Conservation (phyloP, 2,113 vertebrate species). For the Pelmatolapia mariae region DNA sequence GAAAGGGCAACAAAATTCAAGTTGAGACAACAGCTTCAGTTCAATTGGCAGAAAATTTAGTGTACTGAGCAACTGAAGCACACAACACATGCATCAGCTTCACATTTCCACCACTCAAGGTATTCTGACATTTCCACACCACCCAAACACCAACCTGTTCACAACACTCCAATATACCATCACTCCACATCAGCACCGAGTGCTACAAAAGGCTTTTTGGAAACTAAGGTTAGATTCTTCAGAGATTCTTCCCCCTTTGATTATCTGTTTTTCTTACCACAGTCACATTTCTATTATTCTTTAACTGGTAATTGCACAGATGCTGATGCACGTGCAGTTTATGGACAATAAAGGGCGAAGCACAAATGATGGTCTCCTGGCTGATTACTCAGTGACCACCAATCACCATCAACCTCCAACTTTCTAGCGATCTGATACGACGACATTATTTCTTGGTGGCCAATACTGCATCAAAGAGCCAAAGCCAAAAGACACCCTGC, state of each 20-base stretch:
- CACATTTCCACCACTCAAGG: background rate
- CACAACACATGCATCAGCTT: background rate
- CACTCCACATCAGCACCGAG: background rate
- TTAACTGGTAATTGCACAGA: background rate
- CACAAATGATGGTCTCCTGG: background rate
- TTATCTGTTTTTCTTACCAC: background rate
- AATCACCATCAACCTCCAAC: background rate
- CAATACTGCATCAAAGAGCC: background rate
- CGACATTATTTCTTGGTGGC: background rate
- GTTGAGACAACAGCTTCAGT: background rate
- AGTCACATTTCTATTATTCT: background rate
- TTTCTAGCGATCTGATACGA: background rate
- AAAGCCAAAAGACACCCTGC: background rate
- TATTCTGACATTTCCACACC: background rate
- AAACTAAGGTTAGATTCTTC: background rate
- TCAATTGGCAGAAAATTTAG: background rate
- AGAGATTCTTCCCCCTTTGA: fast-evolving
- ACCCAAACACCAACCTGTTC: background rate
- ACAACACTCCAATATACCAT: background rate
- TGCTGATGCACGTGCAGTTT: background rate
- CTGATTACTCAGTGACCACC: background rate
- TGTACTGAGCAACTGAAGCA: background rate
- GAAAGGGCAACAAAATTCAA: background rate
- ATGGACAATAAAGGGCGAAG: background rate
- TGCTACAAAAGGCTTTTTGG: background rate